phyloP scores from a whole-genome alignment of 2,888 invertebrate genomes.

The Bimastos eiseni region DNA sequence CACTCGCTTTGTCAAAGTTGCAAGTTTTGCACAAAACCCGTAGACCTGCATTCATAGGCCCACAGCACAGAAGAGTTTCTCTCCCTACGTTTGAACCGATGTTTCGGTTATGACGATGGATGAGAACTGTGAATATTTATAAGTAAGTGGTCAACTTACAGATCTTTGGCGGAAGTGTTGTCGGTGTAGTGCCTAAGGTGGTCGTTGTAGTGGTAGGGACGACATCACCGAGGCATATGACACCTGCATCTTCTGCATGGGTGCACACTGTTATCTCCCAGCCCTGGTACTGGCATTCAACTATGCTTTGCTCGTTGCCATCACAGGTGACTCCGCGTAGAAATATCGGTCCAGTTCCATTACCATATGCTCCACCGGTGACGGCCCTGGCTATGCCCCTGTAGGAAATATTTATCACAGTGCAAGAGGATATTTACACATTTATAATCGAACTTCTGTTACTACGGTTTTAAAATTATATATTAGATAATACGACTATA shows the following conservation, averaged over 20 bases:
- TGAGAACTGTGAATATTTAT: not conserved
- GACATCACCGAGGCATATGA: conserved; percentile 58
- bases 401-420: not conserved
- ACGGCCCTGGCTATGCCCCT: conserved; percentile 35
- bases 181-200: conserved; percentile 32
- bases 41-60: no score
- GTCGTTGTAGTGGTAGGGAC: conserved; percentile 37
- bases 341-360: conserved; percentile 42
- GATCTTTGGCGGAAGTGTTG: conserved; percentile 42
- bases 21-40: not conserved
- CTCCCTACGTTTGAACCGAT: not conserved
- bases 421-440: not conserved
- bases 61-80: not conserved
- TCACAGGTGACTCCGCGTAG: conserved; percentile 65
- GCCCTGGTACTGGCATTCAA: conserved; percentile 66
- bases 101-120: not conserved
- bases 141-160: conserved; percentile 34
- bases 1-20: no score
- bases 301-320: conserved; percentile 68
- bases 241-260: conserved; percentile 71
- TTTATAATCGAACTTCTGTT: not conserved
- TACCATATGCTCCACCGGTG: not conserved
- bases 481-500: not conserved
- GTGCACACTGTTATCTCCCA: conserved; percentile 76
- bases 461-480: not conserved